Percentiles rank a stretch among this genome's conserved stretches.
Conservation (phyloP, 2,888 invertebrate species). For the Sphaerophoria rueppellii region DNA sequence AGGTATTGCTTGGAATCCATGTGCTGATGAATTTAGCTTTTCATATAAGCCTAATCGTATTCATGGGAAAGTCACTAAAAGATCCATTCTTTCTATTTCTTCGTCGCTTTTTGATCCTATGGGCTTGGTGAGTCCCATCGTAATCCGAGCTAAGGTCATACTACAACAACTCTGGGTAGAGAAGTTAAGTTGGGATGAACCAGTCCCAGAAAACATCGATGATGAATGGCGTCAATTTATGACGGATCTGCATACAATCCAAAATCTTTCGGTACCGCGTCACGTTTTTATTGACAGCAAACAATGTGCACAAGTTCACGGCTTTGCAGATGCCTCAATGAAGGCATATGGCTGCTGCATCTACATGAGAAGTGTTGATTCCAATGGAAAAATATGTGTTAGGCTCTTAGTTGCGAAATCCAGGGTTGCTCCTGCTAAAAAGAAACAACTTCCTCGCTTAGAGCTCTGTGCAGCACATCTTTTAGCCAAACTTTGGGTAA, state of each 20-base stretch:
- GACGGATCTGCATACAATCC: conserved; percentile 8
- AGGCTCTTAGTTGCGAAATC: conserved; percentile 63
- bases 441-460: conserved; percentile 58
- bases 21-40: conserved; percentile 18
- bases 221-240: conserved; percentile 31
- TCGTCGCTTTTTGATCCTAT: conserved; percentile 61
- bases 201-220: conserved; percentile 14
- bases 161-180: conserved; percentile 61
- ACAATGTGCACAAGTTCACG: conserved; percentile 10
- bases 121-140: conserved; percentile 61
- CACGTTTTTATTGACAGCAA: neutral
- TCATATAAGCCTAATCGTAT: neutral
- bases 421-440: conserved; percentile 63
- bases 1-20: conserved; percentile 39
- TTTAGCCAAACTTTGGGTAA: conserved; percentile 53
- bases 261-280: conserved; percentile 27
- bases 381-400: conserved; percentile 1
- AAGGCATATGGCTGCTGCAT: conserved; percentile 60
- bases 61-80: neutral
- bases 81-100: conserved; percentile 13
- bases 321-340: conserved; percentile 48
- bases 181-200: conserved; percentile 49
- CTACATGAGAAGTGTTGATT: conserved; percentile 43
- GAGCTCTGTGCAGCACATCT: conserved; percentile 60
- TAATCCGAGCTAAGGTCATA: conserved; percentile 62